These are phyloP conservation scores for Macrophya alboannulata DNA, from an alignment of 2,888 invertebrate genomes.

Conservation along the genomic window DNA sequence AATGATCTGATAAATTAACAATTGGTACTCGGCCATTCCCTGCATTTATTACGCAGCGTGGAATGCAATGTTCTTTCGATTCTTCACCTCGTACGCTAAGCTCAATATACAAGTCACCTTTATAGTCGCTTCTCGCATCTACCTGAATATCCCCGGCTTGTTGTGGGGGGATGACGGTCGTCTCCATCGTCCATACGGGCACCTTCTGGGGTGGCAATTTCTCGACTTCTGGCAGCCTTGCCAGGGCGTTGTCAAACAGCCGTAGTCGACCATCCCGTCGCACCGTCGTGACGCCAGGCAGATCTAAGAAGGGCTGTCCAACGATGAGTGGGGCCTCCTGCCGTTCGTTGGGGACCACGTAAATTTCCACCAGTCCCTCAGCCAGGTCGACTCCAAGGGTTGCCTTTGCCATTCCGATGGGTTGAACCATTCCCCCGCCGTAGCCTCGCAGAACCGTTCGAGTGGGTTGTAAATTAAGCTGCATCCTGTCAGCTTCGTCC, in stretches of 20 bases:
- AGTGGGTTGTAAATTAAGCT: slow-evolving; percentile 49
- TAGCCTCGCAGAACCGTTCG: slow-evolving; percentile 48
- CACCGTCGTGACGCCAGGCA: slow-evolving; percentile 53
- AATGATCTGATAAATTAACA: slow-evolving; percentile 48
- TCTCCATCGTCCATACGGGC: slow-evolving; percentile 47
- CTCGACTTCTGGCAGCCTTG: slow-evolving; percentile 56
- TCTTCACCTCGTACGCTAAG: slow-evolving; percentile 52
- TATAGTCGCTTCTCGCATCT: no score
- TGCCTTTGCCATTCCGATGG: slow-evolving; percentile 41
- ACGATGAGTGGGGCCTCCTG: slow-evolving; percentile 56
- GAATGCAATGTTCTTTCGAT: slow-evolving; percentile 52
- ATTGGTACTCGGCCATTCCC: slow-evolving; percentile 10
- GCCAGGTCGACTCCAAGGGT: slow-evolving; percentile 54
- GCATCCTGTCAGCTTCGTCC: slow-evolving; percentile 50
- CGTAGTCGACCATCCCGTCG: slow-evolving; percentile 46
- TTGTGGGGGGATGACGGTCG: no score
- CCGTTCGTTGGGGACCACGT: slow-evolving; percentile 45
- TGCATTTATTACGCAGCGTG: slow-evolving; percentile 46
- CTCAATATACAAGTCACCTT: slow-evolving; percentile 57
- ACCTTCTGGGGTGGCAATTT: slow-evolving; percentile 52
- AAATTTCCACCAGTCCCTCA: slow-evolving; percentile 44
- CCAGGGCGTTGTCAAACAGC: slow-evolving; percentile 49
- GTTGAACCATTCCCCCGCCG: slow-evolving; percentile 39
- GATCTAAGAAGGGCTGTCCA: slow-evolving; percentile 54
- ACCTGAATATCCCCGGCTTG: no score